phyloP scores from a whole-genome alignment of 2,113 vertebrate species.

The Scomber scombrus region DNA sequence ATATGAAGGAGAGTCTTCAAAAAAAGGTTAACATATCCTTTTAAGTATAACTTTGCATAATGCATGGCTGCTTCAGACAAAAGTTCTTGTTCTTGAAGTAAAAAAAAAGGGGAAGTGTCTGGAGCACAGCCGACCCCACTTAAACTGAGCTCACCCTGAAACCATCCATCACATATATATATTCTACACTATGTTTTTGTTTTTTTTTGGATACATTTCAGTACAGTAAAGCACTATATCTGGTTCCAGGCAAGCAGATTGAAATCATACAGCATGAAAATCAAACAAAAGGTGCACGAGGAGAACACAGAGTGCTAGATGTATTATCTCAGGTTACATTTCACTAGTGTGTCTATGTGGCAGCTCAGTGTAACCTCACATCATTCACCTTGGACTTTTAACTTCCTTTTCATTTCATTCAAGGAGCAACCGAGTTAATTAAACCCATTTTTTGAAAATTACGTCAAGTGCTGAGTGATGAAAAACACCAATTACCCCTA shows the following conservation, averaged over 20 bases:
- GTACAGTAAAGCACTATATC: neutral
- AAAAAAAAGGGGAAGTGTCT: neutral
- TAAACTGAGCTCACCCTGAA: neutral
- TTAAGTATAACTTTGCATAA: neutral
- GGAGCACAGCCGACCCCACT: neutral
- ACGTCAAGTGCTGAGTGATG: neutral
- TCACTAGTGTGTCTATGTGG: neutral
- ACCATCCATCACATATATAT: conserved; percentile 2
- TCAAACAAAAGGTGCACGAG: neutral
- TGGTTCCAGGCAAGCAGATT: neutral
- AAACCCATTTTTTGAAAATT: conserved; percentile 30
- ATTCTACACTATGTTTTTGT: neutral
- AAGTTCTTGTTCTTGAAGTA: neutral
- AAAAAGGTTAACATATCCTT: neutral
- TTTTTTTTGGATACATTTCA: neutral
- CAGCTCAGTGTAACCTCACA: neutral
- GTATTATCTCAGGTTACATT: neutral
- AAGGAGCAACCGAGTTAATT: conserved; percentile 28
- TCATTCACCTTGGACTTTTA: conserved; percentile 5
- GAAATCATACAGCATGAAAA: neutral
- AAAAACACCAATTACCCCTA: conserved; percentile 41
- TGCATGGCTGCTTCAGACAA: neutral
- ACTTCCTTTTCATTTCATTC: neutral
- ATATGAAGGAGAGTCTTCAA: too few relatives aligned
- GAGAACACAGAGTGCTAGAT: neutral